phyloP scores from a whole-genome alignment of 2,888 invertebrate species.

The Andrena minutula region DNA sequence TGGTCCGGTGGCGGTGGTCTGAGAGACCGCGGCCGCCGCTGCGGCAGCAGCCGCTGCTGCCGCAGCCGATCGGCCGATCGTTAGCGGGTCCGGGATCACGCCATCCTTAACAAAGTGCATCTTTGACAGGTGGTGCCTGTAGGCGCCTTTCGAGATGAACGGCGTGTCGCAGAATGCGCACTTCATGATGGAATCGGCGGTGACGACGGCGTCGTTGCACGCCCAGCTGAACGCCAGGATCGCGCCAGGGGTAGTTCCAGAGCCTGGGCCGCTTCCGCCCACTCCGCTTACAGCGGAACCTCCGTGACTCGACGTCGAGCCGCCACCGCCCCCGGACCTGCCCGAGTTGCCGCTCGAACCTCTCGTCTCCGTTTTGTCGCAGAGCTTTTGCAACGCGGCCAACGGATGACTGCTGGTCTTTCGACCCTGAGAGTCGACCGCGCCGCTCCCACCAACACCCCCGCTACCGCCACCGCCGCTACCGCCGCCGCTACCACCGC shows the following conservation, averaged over 20 bases:
- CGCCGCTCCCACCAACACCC: slow-evolving; percentile 84
- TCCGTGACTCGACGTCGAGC: slow-evolving; percentile 83
- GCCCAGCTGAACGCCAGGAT: slow-evolving; percentile 97
- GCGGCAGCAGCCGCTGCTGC: slow-evolving; percentile 85
- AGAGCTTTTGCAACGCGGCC: slow-evolving; percentile 97
- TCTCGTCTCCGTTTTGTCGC: slow-evolving; percentile 96
- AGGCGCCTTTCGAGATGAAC: slow-evolving; percentile 98
- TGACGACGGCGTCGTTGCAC: slow-evolving; percentile 96
- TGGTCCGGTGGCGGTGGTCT: slow-evolving; percentile 82
- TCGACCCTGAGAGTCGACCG: slow-evolving; percentile 87
- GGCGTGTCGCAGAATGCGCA: slow-evolving; percentile 98
- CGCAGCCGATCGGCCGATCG: slow-evolving; percentile 85
- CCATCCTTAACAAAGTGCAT: slow-evolving; percentile 98
- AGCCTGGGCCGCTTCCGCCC: slow-evolving; percentile 76
- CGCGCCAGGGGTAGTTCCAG: slow-evolving; percentile 91
- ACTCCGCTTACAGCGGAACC: slow-evolving; percentile 83
- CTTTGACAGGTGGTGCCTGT: slow-evolving; percentile 97
- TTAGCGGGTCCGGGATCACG: slow-evolving; percentile 91
- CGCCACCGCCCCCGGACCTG: slow-evolving; percentile 79
- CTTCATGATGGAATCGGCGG: slow-evolving; percentile 95
- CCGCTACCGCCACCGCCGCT: slow-evolving; percentile 70
- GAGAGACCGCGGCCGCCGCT: slow-evolving; percentile 82
- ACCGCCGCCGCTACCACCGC: slow-evolving; percentile 83
- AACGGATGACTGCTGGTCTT: slow-evolving; percentile 94
- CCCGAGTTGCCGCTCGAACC: slow-evolving; percentile 81